Percentiles rank a stretch among this genome's conserved stretches.
phyloP scores from a whole-genome alignment of 2,888 invertebrate species.

The Thereva nobilitata region DNA sequence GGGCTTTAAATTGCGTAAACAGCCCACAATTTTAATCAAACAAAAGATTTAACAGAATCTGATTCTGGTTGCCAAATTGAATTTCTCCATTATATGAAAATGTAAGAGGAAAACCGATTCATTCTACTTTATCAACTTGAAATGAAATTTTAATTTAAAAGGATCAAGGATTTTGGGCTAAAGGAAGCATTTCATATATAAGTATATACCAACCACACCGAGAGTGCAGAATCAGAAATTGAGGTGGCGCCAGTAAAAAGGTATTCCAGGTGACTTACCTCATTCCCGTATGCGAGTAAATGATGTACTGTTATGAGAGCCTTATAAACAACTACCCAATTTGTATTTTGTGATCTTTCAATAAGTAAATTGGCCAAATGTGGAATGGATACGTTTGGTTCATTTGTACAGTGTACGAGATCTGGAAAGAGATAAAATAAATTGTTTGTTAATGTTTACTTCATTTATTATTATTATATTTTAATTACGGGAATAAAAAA shows the following conservation, averaged over 20 bases:
- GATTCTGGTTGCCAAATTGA: neutral
- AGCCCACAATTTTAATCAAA: neutral
- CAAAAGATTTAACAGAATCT: neutral
- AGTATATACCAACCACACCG: too few relatives aligned
- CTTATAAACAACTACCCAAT: conserved; percentile 99
- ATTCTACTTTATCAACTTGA: neutral
- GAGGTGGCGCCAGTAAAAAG: neutral
- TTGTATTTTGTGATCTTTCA: conserved; percentile 95
- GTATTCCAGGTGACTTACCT: conserved; percentile 67
- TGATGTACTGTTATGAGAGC: conserved; percentile 97
- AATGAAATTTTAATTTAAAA: too few relatives aligned
- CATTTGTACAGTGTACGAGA: conserved; percentile 98
- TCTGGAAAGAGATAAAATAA: conserved; percentile 70
- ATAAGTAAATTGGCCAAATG: conserved; percentile 97
- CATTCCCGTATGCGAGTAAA: conserved; percentile 99
- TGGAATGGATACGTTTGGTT: conserved; percentile 99
- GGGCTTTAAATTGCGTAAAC: neutral
- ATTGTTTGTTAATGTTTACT: neutral
- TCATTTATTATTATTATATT: neutral
- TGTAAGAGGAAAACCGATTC: neutral
- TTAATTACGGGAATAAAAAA: neutral
- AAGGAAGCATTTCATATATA: too few relatives aligned
- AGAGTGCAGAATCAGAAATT: neutral
- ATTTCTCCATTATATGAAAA: neutral
- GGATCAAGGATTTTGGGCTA: too few relatives aligned